phyloP scores from a whole-genome alignment of 1,140 invertebrate species.

The Drosophila melanica region DNA sequence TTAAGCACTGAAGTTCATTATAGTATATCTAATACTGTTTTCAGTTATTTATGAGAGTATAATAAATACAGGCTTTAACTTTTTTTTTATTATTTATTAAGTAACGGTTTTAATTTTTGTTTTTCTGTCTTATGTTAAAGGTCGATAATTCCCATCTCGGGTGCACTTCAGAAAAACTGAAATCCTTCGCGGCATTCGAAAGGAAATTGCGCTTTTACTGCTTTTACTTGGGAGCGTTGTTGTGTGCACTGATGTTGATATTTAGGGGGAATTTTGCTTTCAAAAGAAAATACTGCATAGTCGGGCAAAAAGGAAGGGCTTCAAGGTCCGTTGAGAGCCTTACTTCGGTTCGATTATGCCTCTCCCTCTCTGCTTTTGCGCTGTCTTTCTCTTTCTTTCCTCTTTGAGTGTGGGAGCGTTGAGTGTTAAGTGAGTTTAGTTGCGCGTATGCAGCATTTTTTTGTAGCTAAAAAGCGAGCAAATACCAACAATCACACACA shows the following conservation, averaged over 20 bases:
- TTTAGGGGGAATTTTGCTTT: slow-evolving; percentile 55
- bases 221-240: slow-evolving; percentile 33
- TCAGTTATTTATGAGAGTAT: too few relatives aligned
- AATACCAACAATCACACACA: slow-evolving; percentile 21
- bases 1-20: too few relatives aligned
- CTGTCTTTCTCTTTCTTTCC: background rate
- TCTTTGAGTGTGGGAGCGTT: slow-evolving; percentile 35
- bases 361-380: too few relatives aligned
- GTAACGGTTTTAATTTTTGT: background rate
- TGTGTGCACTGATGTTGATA: slow-evolving; percentile 68
- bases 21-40: too few relatives aligned
- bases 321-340: slow-evolving; percentile 4
- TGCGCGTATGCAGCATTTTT: slow-evolving; percentile 74
- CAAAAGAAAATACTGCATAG: slow-evolving; percentile 63
- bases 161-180: slow-evolving; percentile 18
- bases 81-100: too few relatives aligned
- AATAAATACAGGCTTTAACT: too few relatives aligned
- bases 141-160: slow-evolving; percentile 9
- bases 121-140: slow-evolving; percentile 1
- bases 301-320: slow-evolving; percentile 22
- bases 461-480: slow-evolving; percentile 68
- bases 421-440: slow-evolving; percentile 61
- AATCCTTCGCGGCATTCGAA: slow-evolving; percentile 23
- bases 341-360: background rate
- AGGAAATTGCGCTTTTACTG: slow-evolving; percentile 76